These are phyloP conservation scores for Lapara coniferarum DNA, from an alignment of 2,888 invertebrate genomes.

Conservation along the genomic window DNA sequence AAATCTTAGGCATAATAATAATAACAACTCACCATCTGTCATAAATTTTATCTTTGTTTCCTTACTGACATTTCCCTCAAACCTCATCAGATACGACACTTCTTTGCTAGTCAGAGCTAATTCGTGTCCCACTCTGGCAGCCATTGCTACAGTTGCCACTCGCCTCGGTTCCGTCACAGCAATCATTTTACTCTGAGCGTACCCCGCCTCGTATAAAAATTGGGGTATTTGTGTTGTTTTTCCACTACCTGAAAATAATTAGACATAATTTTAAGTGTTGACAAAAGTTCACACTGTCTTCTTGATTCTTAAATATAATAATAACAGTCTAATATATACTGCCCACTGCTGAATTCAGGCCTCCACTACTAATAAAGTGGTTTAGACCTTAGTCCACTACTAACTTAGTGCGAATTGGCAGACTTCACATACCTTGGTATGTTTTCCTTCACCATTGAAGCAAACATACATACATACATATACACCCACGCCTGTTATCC, in stretches of 20 bases:
- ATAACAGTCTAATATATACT: too few species aligned
- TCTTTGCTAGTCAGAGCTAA: conserved; percentile 89
- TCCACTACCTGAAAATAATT: conserved; percentile 89
- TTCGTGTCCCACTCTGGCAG: conserved; percentile 94
- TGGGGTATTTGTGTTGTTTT: conserved; percentile 99
- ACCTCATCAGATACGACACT: conserved; percentile 96
- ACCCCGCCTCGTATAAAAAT: conserved; percentile 98
- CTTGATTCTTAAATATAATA: too few species aligned
- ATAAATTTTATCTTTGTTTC: conserved; percentile 98
- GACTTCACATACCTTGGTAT: too few species aligned
- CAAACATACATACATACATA: too few species aligned
- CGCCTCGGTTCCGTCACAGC: conserved; percentile 98
- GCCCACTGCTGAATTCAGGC: too few species aligned
- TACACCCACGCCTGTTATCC: too few species aligned
- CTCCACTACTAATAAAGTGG: too few species aligned
- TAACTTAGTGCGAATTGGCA: too few species aligned
- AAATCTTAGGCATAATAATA: not conserved
- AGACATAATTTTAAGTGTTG: too few species aligned
- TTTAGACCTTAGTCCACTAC: too few species aligned
- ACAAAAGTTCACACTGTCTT: too few species aligned
- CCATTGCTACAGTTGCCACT: conserved; percentile 99
- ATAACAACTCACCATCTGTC: conserved; percentile 89
- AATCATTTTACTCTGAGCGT: conserved; percentile 91
- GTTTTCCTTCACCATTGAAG: too few species aligned
- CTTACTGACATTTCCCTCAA: conserved; percentile 95